phyloP scores from a whole-genome alignment of 2,888 invertebrate species.

The Zelleria hepariella region DNA sequence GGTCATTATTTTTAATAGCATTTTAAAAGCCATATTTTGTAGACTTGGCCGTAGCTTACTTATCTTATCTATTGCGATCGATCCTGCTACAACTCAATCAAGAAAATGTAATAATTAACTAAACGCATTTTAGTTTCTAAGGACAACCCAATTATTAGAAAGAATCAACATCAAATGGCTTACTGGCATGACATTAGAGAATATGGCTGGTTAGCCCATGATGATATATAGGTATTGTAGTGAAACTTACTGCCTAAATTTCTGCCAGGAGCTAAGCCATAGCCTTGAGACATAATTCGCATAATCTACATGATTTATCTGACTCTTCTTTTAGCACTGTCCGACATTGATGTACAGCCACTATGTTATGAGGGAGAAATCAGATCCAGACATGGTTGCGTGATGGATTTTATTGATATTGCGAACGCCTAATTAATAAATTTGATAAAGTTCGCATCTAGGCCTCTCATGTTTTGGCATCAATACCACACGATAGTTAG shows the following conservation, averaged over 20 bases:
- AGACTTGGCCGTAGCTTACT: not conserved
- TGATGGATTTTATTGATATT: not conserved
- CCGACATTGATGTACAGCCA: not conserved
- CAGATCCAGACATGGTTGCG: not conserved
- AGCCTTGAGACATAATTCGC: not conserved
- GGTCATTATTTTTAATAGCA: constrained; percentile 1
- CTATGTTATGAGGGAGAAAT: not conserved
- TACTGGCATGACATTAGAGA: no score
- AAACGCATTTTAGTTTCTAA: no score
- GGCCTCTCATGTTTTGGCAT: no score
- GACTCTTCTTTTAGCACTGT: not conserved
- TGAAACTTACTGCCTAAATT: no score
- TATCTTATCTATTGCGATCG: not conserved
- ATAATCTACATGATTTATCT: not conserved
- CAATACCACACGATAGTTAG: no score
- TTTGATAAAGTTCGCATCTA: not conserved
- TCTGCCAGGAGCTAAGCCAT: not conserved
- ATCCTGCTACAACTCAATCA: not conserved
- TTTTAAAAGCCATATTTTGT: not conserved
- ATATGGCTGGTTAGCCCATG: no score
- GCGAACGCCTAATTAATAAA: not conserved
- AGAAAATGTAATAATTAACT: no score
- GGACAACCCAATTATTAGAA: no score
- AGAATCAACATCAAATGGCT: no score
- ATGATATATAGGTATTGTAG: not conserved